Evolutionary conservation across 2,797 vertebrate genomes (phyloP), one percentile per base, ranked within the genome.

Genomic region (Glyptemys insculpta): DNA sequence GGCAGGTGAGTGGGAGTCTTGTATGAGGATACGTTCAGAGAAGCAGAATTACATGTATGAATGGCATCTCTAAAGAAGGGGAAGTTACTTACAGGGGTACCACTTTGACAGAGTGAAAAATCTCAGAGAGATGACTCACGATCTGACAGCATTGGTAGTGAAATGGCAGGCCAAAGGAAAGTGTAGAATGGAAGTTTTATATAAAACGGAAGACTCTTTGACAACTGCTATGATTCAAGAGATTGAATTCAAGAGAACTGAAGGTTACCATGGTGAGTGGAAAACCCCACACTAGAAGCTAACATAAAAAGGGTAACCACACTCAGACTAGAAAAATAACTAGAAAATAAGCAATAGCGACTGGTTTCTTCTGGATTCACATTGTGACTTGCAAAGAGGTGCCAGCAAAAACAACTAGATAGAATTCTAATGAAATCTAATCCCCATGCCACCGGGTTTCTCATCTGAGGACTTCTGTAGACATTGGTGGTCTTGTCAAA

Each of bases 261-360:
- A 53, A 82, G 74, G 57, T 21, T 37, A 76, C 57, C 86, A 53
- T 76, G 59, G 25, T 3, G 49, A 83, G 4, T 10, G 0, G 86
- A 95, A 91, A 94, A 94, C 23, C 41, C 72, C 72, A 65, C 16
- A 65, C 5, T 11, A 74, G 23, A 74, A 74, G 6, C 89, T 3
- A 50, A 62, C 89, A 85, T 50, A 59, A 90, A 3, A 86, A 89
- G 95, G 54, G 90, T 96, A 91, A 95, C 34, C 62, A 34, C 34
- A 88, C 79, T 85, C 19, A 89, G 95, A 76, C 96, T 79, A 93
- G 94, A 96, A 93, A 65, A 34, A 65, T n/a, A 65, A n/a, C 62
- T n/a, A 65, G 62, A 65, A n/a, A 19, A n/a, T 68, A 68, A 21
- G 19, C n/a, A 68, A n/a, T 29, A 68, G 21, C 21, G 0, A 8